Conservation (phyloP, 2,113 vertebrate species). For the Lucifuga dentata region DNA sequence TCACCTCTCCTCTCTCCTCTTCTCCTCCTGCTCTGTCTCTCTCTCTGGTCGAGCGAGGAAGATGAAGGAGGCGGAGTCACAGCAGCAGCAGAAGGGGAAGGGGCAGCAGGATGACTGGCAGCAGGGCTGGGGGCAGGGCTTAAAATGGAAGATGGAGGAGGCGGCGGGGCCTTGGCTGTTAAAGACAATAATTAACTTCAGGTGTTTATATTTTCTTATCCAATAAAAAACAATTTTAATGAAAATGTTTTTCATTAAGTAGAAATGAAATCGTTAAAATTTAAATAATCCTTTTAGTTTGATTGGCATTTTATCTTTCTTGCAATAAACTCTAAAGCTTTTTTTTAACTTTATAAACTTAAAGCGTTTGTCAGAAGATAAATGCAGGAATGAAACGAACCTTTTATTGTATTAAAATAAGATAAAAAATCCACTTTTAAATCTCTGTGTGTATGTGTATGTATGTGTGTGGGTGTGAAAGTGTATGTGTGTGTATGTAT, state of each 20-base stretch:
- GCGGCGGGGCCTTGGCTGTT: slow-evolving; percentile 51
- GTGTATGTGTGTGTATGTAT: too few relatives aligned
- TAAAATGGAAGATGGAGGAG: slow-evolving; percentile 3
- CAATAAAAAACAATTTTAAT: too few relatives aligned
- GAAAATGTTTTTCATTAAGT: too few relatives aligned
- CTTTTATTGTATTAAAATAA: too few relatives aligned
- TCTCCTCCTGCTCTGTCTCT: slow-evolving; percentile 37
- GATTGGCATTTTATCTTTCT: background rate
- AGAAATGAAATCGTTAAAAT: too few relatives aligned
- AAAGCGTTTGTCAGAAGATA: too few relatives aligned
- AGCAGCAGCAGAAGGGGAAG: slow-evolving; percentile 4
- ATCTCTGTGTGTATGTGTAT: too few relatives aligned
- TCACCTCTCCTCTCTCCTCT: slow-evolving; percentile 51
- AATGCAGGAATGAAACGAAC: too few relatives aligned
- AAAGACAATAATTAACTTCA: background rate
- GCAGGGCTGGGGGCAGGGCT: slow-evolving; percentile 27
- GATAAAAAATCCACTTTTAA: too few relatives aligned
- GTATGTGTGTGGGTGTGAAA: too few relatives aligned
- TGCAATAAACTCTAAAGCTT: background rate
- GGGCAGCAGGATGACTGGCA: background rate
- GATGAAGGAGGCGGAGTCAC: slow-evolving; percentile 11
- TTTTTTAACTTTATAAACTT: background rate
- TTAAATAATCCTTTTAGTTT: background rate
- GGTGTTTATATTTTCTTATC: too few relatives aligned
- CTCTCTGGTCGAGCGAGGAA: slow-evolving; percentile 17